These are phyloP conservation scores for Pteria penguin DNA, from an alignment of 2,888 invertebrate species.

Conservation along the genomic window DNA sequence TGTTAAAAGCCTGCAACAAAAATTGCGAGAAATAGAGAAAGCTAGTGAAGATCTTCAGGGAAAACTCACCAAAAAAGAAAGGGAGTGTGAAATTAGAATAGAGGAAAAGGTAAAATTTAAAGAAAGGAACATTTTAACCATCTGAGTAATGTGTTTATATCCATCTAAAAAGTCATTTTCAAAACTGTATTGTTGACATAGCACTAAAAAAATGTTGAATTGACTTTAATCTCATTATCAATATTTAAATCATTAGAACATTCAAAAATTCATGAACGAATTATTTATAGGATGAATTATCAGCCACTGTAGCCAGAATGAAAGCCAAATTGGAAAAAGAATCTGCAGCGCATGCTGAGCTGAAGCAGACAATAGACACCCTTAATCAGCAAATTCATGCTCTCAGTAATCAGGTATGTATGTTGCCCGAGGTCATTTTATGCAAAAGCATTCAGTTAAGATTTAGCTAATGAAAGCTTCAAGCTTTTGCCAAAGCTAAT, in stretches of 20 bases:
- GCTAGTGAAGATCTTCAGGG: conserved; percentile 93
- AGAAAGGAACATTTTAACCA: too few relatives aligned
- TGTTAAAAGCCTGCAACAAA: conserved; percentile 90
- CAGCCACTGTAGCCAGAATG: conserved; percentile 89
- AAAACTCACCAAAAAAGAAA: conserved; percentile 92
- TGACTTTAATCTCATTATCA: neutral
- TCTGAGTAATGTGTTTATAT: too few relatives aligned
- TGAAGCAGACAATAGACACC: conserved; percentile 87
- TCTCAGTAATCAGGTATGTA: conserved; percentile 77
- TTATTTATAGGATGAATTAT: conserved; percentile 87
- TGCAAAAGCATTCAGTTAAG: too few relatives aligned
- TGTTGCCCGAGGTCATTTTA: too few relatives aligned
- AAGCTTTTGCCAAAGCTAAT: too few relatives aligned
- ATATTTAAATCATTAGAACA: neutral
- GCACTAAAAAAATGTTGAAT: neutral
- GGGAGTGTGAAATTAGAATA: conserved; percentile 92
- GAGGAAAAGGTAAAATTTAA: conserved; percentile 88
- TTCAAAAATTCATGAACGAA: too few relatives aligned
- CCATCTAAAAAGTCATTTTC: too few relatives aligned
- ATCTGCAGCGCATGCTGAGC: conserved; percentile 91
- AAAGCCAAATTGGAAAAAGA: conserved; percentile 94
- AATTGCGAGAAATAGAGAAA: conserved; percentile 92
- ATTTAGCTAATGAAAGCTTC: too few relatives aligned
- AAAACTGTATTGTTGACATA: too few relatives aligned
- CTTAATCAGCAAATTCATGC: conserved; percentile 84